Conservation (phyloP, 64 coral and sea anemone genomes). For the Hydrozoanthus tunicans region DNA sequence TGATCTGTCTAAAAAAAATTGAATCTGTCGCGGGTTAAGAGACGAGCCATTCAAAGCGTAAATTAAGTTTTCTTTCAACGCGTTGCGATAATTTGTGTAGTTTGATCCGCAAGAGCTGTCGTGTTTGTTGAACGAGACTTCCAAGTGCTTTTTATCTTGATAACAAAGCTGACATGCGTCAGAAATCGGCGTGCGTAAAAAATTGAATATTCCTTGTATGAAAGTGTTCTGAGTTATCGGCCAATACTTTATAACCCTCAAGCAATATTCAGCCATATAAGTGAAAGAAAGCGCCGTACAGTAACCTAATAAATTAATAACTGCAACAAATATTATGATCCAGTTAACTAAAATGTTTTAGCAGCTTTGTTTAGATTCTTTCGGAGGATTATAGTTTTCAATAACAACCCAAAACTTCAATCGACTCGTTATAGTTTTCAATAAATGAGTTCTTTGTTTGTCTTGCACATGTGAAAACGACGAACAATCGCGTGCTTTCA, state of each 20-base stretch:
- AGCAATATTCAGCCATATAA: too few species aligned
- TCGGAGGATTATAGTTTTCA: slow-evolving; percentile 20
- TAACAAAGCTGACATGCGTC: not conserved
- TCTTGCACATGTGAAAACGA: slow-evolving; percentile 5
- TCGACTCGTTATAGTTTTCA: slow-evolving; percentile 25
- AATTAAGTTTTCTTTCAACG: slow-evolving; percentile 54
- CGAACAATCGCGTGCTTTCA: not conserved
- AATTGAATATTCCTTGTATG: not conserved
- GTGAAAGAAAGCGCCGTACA: too few species aligned
- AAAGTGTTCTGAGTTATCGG: not conserved
- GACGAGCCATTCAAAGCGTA: not conserved
- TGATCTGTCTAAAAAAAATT: not conserved
- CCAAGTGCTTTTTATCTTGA: slow-evolving; percentile 17
- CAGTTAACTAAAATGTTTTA: not conserved
- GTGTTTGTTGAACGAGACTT: slow-evolving; percentile 26
- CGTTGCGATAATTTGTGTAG: slow-evolving; percentile 6
- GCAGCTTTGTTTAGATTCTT: slow-evolving; percentile 18
- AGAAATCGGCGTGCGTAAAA: not conserved
- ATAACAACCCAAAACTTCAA: slow-evolving; percentile 24
- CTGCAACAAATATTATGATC: not conserved
- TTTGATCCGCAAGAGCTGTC: slow-evolving; percentile 10
- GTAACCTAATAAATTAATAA: not conserved
- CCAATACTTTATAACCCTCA: too few species aligned
- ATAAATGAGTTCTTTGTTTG: slow-evolving; percentile 39
- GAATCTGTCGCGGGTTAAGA: slow-evolving; percentile 30